phyloP scores from a whole-genome alignment of 2,797 vertebrate genomes.

The Gadopsis bispinosus region DNA sequence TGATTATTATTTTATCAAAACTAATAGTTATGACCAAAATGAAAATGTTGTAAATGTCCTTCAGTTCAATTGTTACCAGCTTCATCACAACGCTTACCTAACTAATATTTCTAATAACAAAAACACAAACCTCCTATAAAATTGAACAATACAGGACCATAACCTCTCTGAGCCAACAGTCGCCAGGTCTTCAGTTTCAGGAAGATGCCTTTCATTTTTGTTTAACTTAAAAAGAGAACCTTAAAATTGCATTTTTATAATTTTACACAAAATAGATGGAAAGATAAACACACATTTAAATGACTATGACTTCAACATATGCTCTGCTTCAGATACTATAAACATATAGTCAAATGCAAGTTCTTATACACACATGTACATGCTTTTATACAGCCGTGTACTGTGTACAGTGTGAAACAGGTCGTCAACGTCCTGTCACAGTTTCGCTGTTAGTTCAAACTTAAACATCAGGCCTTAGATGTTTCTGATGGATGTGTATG shows the following conservation, averaged over 20 bases:
- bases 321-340: neutral
- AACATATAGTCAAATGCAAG: neutral
- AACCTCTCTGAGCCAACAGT: neutral
- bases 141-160: neutral
- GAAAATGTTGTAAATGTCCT: neutral
- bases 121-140: neutral
- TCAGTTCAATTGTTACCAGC: neutral
- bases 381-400: neutral
- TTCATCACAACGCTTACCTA: neutral
- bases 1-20: neutral
- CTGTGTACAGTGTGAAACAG: constrained; percentile 22
- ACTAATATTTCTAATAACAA: neutral
- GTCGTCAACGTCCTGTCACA: constrained; percentile 48
- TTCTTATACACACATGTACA: too few relatives aligned
- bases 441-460: constrained; percentile 54
- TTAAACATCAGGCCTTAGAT: constrained; percentile 57
- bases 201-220: neutral
- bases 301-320: neutral
- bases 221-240: neutral
- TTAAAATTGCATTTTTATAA: neutral
- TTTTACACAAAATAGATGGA: neutral
- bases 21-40: neutral
- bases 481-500: constrained; percentile 50
- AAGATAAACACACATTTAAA: neutral
- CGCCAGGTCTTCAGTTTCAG: neutral